Evolutionary conservation across 2,797 vertebrate genomes (phyloP).

Genomic region (Liasis olivaceus): DNA sequence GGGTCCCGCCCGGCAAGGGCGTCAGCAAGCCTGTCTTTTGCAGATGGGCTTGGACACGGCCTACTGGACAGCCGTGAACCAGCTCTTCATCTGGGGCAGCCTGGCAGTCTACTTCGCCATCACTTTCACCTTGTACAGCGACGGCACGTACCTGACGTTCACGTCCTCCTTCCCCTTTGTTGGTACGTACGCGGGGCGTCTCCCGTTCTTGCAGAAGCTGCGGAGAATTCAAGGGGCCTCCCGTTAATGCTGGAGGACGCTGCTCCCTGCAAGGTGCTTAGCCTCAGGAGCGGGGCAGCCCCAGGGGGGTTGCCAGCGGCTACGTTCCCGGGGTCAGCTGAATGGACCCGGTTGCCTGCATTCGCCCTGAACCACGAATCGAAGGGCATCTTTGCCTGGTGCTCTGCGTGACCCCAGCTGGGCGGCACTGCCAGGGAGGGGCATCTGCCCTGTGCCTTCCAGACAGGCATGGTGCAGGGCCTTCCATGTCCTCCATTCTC

Average conservation of each 20-base stretch:
- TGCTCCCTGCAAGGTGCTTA: not conserved
- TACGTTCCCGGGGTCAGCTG: too few species aligned
- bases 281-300: not conserved
- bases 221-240: not conserved
- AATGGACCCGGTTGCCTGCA: not conserved
- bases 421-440: too few species aligned
- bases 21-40: constrained; percentile 23
- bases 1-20: not conserved
- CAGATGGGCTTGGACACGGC: constrained; percentile 88
- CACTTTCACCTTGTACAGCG: constrained; percentile 91
- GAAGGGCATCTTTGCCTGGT: not conserved
- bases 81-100: constrained; percentile 94
- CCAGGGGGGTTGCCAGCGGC: not conserved
- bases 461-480: not conserved
- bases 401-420: too few species aligned
- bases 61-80: constrained; percentile 93
- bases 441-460: not conserved
- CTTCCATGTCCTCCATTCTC: constrained; percentile 20
- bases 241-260: not conserved
- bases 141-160: constrained; percentile 89
- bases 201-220: too few species aligned
- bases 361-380: not conserved
- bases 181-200: constrained; percentile 77
- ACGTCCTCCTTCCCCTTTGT: constrained; percentile 86
- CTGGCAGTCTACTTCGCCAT: constrained; percentile 89